Percentiles rank a stretch among this genome's conserved stretches.
These are phyloP conservation scores for Daktulosphaira vitifoliae DNA, from an alignment of 1,140 invertebrate species.

Conservation along the genomic window DNA sequence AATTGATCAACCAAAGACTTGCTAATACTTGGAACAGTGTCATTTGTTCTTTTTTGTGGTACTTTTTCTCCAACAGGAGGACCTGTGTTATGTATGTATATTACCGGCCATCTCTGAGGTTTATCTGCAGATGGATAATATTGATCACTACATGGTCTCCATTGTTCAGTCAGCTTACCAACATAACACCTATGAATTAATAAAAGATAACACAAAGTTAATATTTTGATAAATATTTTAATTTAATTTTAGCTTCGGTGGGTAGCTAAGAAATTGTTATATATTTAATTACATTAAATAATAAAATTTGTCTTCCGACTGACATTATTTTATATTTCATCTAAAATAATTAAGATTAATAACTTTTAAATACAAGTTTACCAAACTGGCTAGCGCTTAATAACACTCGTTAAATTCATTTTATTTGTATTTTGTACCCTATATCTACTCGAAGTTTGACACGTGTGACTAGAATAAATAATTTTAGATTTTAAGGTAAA, in stretches of 20 bases:
- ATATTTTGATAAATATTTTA: too few relatives aligned
- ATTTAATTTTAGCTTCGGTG: too few relatives aligned
- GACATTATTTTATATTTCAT: neutral
- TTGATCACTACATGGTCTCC: constrained; percentile 70
- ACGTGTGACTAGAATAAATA: too few relatives aligned
- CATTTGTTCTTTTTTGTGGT: constrained; percentile 35
- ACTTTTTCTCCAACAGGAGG: constrained; percentile 48
- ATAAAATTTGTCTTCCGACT: neutral
- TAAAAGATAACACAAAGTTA: constrained; percentile 71
- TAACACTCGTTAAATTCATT: too few relatives aligned
- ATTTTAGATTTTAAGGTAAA: too few relatives aligned
- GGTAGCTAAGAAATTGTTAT: too few relatives aligned
- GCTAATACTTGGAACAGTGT: constrained; percentile 24
- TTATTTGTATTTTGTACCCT: too few relatives aligned
- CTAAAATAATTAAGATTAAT: too few relatives aligned
- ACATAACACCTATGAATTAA: constrained; percentile 65
- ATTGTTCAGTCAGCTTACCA: constrained; percentile 58
- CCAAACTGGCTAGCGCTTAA: too few relatives aligned
- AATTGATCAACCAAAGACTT: constrained; percentile 17
- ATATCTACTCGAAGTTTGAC: too few relatives aligned
- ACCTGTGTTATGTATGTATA: constrained; percentile 54
- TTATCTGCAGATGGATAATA: constrained; percentile 54
- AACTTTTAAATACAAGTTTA: too few relatives aligned
- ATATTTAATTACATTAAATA: too few relatives aligned
- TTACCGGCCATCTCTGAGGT: constrained; percentile 54